Percentiles rank a stretch among this genome's conserved stretches.
phyloP scores from a whole-genome alignment of 1,140 invertebrate genomes.

The Drosophila punjabiensis region DNA sequence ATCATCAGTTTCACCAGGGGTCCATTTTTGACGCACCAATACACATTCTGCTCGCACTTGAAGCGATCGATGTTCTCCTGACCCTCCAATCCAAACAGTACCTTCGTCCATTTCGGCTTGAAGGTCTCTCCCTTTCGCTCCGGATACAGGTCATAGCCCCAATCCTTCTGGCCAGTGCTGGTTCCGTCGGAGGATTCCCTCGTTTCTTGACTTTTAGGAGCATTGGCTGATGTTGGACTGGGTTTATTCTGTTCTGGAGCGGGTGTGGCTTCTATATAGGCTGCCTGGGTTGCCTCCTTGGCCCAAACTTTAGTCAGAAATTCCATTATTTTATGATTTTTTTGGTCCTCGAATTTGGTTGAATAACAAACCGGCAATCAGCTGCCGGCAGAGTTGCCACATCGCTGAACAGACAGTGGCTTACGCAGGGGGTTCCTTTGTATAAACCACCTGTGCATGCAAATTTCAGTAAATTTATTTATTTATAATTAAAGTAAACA shows the following conservation, averaged over 20 bases:
- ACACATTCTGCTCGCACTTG: conserved; percentile 93
- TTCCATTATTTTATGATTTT: conserved; percentile 49
- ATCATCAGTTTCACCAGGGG: conserved; percentile 94
- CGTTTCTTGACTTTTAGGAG: conserved; percentile 7
- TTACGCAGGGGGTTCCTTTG: neutral
- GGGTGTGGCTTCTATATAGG: conserved; percentile 1
- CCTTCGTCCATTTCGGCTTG: conserved; percentile 86
- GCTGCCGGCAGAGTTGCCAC: conserved; percentile 50
- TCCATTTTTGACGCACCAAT: conserved; percentile 90
- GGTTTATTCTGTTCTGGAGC: neutral
- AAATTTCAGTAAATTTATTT: neutral
- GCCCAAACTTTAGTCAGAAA: conserved; percentile 71
- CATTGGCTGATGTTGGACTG: conserved; percentile 6
- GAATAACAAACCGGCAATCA: conserved; percentile 80
- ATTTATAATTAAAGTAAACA: neutral
- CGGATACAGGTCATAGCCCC: conserved; percentile 95
- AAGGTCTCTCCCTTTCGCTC: conserved; percentile 89
- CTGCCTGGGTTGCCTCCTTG: conserved; percentile 30
- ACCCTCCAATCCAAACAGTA: conserved; percentile 88
- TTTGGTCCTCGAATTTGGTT: conserved; percentile 40
- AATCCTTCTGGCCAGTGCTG: conserved; percentile 77
- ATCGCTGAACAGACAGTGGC: neutral
- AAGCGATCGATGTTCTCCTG: conserved; percentile 89
- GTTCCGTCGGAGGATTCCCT: conserved; percentile 22
- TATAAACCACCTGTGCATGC: neutral